A percentile compares a stretch with the other conserved stretches of the same genome.
Conservation (phyloP, 2,113 vertebrate species). For the Mus pahari region DNA sequence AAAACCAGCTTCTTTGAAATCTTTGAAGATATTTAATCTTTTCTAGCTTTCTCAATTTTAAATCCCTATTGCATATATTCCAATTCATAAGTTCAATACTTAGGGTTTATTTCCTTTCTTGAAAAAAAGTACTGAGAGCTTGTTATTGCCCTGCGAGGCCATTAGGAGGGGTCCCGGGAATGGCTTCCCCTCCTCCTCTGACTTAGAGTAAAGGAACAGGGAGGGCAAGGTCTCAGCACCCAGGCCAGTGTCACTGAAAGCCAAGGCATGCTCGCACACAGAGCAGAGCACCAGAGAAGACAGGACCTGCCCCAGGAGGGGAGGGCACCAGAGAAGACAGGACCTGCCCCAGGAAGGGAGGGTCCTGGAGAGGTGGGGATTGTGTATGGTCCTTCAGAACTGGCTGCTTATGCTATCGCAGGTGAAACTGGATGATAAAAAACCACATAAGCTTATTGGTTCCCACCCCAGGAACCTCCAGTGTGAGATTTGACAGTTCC, state of each 20-base stretch:
- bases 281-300: neutral
- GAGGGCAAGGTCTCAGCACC: neutral
- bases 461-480: too few relatives aligned
- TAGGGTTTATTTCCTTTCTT: neutral
- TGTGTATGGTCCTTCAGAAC: neutral
- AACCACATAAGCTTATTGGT: neutral
- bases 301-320: neutral
- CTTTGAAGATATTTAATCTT: slow-evolving; percentile 8
- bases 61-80: slow-evolving; percentile 37
- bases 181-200: too few relatives aligned
- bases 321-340: too few relatives aligned
- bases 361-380: neutral
- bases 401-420: neutral
- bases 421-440: neutral
- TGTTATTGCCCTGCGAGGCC: neutral
- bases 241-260: neutral
- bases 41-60: slow-evolving; percentile 59
- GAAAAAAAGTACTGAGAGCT: neutral
- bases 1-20: neutral
- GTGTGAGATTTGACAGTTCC: neutral
- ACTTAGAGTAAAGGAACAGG: neutral
- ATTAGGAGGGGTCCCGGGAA: neutral
- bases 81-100: slow-evolving; percentile 14
- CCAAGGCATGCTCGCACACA: neutral
- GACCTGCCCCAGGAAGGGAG: neutral